Evolutionary conservation across 1,140 invertebrate genomes (phyloP), one percentile per base, ranked within the genome.

Genomic region (Lanistes nyassanus): DNA sequence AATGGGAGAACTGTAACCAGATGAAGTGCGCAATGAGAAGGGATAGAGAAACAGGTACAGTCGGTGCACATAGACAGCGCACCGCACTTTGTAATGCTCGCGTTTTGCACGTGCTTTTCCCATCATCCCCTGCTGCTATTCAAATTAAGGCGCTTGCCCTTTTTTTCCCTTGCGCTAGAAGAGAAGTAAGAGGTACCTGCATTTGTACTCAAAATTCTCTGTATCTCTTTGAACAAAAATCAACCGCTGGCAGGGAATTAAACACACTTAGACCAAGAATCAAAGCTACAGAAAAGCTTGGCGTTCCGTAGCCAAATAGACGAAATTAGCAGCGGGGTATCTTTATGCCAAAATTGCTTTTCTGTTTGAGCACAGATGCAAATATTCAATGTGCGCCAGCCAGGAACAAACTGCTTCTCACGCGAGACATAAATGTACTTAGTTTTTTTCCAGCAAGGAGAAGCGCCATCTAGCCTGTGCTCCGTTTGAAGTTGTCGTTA

Each of bases 341-440:
- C 69, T 62, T 60, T 60, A 72, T 42, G 69, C 56, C 34, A 60
- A 55, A 60, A 72, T 72, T 72, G 69, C 69, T 72, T 72, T 72
- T 72, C 56, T 72, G 69, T 62, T 72, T 72, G 69, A 72, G 55
- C 53, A 37, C 55, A 72, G 56, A 72, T 72, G 69, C 69, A 72
- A 72, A 23, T 72, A 72, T 72, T 72, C 69, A 60, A 56, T 42
- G 62, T 51, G 68, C 47, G 69, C 69, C 31, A 60, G 56, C 34
- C 69, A 72, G 69, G 69, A 72, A 56, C 56, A 36, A 72, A 37
- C 56, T 72, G 37, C 56, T 72, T 72, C 69, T 72, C 69, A 72
- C 69, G 69, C 69, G 60, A 72, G 51, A 72, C 69, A 72, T 72
- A 72, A 72, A 72, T 29, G 69, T 58, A 72, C 56, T 62, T 42